Evolutionary conservation across 2,888 invertebrate genomes (phyloP).

Genomic region (Nomada fucata): DNA sequence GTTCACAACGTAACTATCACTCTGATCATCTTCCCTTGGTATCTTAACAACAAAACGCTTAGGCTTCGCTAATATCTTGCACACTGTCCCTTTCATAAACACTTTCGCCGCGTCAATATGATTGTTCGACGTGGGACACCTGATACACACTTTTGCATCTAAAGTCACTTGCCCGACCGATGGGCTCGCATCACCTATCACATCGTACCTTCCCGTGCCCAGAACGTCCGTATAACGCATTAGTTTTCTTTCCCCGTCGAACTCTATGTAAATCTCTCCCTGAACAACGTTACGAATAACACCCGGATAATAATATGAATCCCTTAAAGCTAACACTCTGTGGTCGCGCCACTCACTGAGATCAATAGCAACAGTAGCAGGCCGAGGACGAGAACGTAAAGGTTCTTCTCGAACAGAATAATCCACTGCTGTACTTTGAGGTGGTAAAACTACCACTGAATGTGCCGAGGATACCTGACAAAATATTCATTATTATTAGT

Average conservation of each 20-base stretch:
- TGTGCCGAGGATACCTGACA: conserved; percentile 76
- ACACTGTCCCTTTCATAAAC: conserved; percentile 94
- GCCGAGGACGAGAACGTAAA: conserved; percentile 80
- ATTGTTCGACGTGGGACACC: conserved; percentile 87
- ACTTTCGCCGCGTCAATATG: conserved; percentile 88
- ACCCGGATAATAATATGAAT: conserved; percentile 93
- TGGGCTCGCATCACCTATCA: conserved; percentile 97
- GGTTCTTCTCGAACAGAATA: conserved; percentile 85
- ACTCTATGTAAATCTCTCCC: conserved; percentile 91
- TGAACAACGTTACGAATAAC: conserved; percentile 91
- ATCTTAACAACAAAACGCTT: conserved; percentile 89
- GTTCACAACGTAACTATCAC: conserved; percentile 89
- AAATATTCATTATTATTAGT: conserved; percentile 28
- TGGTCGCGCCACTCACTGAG: conserved; percentile 97
- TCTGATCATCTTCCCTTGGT: conserved; percentile 84
- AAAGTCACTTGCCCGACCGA: conserved; percentile 91
- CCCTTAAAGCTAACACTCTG: conserved; percentile 94
- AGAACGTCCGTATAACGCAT: conserved; percentile 92
- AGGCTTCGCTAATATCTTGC: conserved; percentile 88
- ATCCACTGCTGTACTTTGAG: conserved; percentile 87
- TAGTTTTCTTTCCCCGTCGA: conserved; percentile 91
- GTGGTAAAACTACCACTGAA: conserved; percentile 84
- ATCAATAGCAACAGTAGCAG: conserved; percentile 87
- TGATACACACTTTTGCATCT: conserved; percentile 92
- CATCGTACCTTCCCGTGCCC: conserved; percentile 91